These are phyloP conservation scores for Apis laboriosa DNA, from an alignment of 1,140 invertebrate genomes.

Conservation along the genomic window DNA sequence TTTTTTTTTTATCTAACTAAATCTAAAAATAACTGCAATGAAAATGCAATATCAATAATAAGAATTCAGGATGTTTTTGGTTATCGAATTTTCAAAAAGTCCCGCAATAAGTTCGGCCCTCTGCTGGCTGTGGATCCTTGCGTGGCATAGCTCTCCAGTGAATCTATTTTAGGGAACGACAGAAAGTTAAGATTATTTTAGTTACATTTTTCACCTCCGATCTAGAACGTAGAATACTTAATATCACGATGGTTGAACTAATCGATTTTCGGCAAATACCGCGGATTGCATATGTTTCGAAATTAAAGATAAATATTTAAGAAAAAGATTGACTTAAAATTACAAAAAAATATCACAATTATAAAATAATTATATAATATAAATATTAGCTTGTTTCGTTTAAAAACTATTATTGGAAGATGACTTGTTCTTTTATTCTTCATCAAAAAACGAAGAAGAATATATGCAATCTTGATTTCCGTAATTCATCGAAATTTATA, in stretches of 20 bases:
- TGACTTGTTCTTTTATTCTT: background rate
- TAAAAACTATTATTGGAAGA: background rate
- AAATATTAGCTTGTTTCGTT: too few species aligned
- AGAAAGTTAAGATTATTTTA: slow-evolving; percentile 71
- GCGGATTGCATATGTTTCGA: slow-evolving; percentile 9
- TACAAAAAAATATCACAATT: background rate
- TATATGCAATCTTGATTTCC: slow-evolving; percentile 19
- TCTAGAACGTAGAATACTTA: slow-evolving; percentile 53
- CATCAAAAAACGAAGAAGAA: background rate
- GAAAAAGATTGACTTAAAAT: background rate
- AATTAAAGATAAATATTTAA: background rate
- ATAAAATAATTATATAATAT: background rate
- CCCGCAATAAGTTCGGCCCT: slow-evolving; percentile 35
- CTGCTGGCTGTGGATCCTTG: slow-evolving; percentile 49
- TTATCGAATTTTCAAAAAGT: slow-evolving; percentile 36
- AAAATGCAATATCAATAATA: background rate
- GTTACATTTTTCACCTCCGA: slow-evolving; percentile 72
- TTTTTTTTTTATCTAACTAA: background rate
- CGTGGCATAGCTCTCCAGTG: slow-evolving; percentile 64
- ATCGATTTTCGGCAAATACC: slow-evolving; percentile 39
- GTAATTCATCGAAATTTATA: background rate
- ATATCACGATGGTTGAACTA: slow-evolving; percentile 67
- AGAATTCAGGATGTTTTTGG: background rate
- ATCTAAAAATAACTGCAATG: background rate
- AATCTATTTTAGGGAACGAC: slow-evolving; percentile 67